Conservation (phyloP, 2,888 invertebrate species). For the Sinotaia quadrata region DNA sequence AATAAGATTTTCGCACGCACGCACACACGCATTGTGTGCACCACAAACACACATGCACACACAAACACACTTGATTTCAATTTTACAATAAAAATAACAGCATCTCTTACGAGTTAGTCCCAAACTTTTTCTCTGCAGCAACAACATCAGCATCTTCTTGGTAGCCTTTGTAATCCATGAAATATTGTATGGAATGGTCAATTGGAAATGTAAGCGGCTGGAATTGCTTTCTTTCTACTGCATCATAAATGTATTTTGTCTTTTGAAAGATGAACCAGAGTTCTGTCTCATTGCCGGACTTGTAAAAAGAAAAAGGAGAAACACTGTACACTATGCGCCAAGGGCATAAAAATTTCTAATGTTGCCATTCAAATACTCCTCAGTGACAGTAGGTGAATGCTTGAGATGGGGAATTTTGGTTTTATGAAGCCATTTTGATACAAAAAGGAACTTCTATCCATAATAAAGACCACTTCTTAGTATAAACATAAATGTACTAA, state of each 20-base stretch:
- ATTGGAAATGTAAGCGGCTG: constrained; percentile 88
- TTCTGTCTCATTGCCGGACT: constrained; percentile 49
- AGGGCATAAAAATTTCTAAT: no score
- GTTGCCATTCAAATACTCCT: no score
- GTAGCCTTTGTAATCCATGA: constrained; percentile 86
- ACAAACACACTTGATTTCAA: no score
- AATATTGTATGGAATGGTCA: constrained; percentile 71
- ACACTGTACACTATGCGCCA: neutral
- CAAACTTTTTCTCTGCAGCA: constrained; percentile 86
- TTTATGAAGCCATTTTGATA: no score
- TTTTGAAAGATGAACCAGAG: constrained; percentile 98
- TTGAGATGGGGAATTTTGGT: no score
- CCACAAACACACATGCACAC: constrained; percentile 8
- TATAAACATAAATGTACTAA: no score
- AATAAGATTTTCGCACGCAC: no score
- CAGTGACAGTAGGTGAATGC: no score
- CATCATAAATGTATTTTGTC: constrained; percentile 92
- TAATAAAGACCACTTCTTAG: no score
- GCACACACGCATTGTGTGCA: no score
- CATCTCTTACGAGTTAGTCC: constrained; percentile 85
- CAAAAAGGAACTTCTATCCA: no score
- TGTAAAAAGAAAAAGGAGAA: constrained; percentile 14
- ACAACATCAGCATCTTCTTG: constrained; percentile 85
- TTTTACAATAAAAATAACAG: no score
- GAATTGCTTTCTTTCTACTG: constrained; percentile 84